A percentile compares a stretch with the other conserved stretches of the same genome.
Conservation (phyloP, 2,888 invertebrate genomes). For the Unio delphinus region DNA sequence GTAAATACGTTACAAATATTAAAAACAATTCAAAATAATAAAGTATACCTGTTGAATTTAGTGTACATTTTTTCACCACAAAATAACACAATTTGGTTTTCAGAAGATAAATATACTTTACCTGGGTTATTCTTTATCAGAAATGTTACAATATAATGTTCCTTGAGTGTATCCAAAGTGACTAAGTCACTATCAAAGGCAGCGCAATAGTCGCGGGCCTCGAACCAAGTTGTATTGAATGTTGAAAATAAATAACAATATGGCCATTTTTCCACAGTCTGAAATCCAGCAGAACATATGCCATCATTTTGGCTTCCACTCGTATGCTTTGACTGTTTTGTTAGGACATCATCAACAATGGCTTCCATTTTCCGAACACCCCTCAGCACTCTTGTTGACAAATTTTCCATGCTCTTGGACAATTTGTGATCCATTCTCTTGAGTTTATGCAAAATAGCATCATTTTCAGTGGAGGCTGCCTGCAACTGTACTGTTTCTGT, state of each 20-base stretch:
- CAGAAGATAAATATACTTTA: conserved; percentile 18
- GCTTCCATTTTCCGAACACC: conserved; percentile 52
- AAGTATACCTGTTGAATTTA: no score
- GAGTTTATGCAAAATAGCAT: conserved; percentile 17
- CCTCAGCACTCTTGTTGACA: conserved; percentile 43
- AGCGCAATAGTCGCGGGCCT: conserved; percentile 60
- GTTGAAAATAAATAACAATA: conserved; percentile 60
- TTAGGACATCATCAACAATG: conserved; percentile 18
- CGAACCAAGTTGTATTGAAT: conserved; percentile 62
- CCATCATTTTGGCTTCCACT: background rate
- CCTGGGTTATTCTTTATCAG: conserved; percentile 58
- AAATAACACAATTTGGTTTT: no score
- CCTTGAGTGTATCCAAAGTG: conserved; percentile 53
- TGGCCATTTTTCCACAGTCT: conserved; percentile 48
- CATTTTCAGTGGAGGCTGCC: background rate
- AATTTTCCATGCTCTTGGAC: conserved; percentile 30
- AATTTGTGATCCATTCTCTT: conserved; percentile 38
- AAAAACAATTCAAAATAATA: no score
- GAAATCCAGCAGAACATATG: conserved; percentile 57
- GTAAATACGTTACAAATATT: no score
- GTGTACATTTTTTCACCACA: no score
- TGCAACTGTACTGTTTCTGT: conserved; percentile 2
- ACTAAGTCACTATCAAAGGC: conserved; percentile 60
- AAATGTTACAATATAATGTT: conserved; percentile 58
- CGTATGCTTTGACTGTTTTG: conserved; percentile 7